These are phyloP conservation scores for Lineus longissimus DNA, from an alignment of 1,140 invertebrate genomes.

Conservation along the genomic window DNA sequence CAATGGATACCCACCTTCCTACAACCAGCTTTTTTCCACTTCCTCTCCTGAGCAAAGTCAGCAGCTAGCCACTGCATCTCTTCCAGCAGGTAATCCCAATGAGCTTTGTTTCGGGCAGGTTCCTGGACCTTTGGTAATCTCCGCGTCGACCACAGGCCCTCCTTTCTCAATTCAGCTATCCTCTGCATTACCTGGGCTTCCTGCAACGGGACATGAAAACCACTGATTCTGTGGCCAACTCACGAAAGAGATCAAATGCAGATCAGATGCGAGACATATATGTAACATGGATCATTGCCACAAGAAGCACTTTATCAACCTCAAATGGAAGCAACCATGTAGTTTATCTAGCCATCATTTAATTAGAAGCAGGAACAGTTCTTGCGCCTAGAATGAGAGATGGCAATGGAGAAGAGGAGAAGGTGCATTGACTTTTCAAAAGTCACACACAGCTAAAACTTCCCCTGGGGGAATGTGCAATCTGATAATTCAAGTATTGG, in stretches of 20 bases:
- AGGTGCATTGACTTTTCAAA: no score
- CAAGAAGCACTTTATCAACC: background rate
- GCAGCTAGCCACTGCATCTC: conserved; percentile 98
- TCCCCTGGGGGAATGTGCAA: no score
- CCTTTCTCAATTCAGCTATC: conserved; percentile 70
- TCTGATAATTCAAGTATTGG: no score
- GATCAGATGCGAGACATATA: background rate
- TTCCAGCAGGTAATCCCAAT: conserved; percentile 98
- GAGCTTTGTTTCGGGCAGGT: conserved; percentile 82
- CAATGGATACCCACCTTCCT: conserved; percentile 72
- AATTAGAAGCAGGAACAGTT: conserved; percentile 19
- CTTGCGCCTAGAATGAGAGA: conserved; percentile 27
- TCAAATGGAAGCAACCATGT: conserved; percentile 17
- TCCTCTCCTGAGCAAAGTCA: conserved; percentile 95
- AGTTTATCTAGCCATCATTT: conserved; percentile 29
- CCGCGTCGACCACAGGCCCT: conserved; percentile 90
- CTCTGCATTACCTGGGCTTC: conserved; percentile 92
- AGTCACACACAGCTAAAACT: no score
- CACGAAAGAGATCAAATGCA: background rate
- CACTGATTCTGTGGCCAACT: background rate
- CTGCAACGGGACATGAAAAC: conserved; percentile 26
- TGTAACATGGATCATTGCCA: conserved; percentile 20
- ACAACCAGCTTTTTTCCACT: conserved; percentile 93
- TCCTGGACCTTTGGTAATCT: conserved; percentile 89
- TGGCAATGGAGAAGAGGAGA: background rate